Base-by-base conservation (phyloP, 2,888 invertebrate genomes). In the Biston stratarius region DNA sequence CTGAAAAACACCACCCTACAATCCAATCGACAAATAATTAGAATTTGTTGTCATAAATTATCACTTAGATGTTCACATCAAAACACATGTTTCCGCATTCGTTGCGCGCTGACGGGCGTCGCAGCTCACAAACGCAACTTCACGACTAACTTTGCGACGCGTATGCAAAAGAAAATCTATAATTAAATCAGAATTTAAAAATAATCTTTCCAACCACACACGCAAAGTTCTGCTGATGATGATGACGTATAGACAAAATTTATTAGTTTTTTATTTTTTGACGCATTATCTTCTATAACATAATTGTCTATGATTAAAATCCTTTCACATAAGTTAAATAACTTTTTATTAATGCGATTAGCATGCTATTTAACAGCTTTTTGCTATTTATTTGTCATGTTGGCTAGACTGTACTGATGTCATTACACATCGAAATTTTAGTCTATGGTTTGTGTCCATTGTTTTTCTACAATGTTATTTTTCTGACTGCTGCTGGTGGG, bases 381-480 rank as follows among this genome's bases (percentile, higher is more conserved):
- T 24, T 24, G 24, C 24, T 42, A 42, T 49, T 40, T 5, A 6
- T 81, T 77, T 77, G 78, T 64, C 60, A 36, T 44, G 61, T 61
- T 85, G 79, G 84, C 81, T 38, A 0, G 0, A 38, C 38, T 84
- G 84, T 77, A 85, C 73, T 72, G 66, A 63, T 77, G 79, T 82
- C 72, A 87, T 91, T 92, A 92, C 92, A 93, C 91, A 92, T 92
- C 83, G 74, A 89, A 89, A 89, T 86, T 87, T 82, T 91, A 82
- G 89, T 91, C 90, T 92, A 90, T 92, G 92, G 91, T 82, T 84
- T 85, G 86, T 88, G 92, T 90, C 93, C 94, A 94, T 94, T 94
- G 94, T 94, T 94, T 94, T 94, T 94, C 92, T 92, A 92, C 92
- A 93, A 94, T 94, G 94, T 94, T 94, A 94, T 94, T 94, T 94